phyloP scores from a whole-genome alignment of 2,113 vertebrate species.

The Morone saxatilis region DNA sequence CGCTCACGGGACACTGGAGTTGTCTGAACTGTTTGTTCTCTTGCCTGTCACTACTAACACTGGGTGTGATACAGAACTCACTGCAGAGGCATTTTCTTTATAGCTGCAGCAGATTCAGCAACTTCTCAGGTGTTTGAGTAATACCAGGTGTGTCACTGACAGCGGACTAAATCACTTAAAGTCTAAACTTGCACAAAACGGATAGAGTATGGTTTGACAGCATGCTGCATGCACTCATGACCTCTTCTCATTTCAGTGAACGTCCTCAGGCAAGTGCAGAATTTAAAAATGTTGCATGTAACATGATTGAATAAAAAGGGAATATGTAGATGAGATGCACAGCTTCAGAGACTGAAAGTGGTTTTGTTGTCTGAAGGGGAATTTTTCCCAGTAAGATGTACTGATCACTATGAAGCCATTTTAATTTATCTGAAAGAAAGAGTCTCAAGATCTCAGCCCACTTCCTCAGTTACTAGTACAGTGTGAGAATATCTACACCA shows the following conservation, averaged over 20 bases:
- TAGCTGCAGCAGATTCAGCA: neutral
- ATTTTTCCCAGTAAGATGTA: neutral
- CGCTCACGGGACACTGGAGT: conserved; percentile 41
- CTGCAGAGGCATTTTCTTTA: neutral
- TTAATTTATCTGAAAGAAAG: neutral
- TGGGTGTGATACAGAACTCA: conserved; percentile 2
- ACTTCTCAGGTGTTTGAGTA: conserved; percentile 12
- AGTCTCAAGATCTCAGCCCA: neutral
- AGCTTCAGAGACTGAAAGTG: neutral
- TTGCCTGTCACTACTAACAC: conserved; percentile 68
- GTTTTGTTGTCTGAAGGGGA: neutral
- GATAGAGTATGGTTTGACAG: conserved; percentile 60
- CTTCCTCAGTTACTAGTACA: neutral
- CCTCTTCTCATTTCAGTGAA: conserved; percentile 19
- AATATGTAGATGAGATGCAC: neutral
- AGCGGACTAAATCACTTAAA: conserved; percentile 10
- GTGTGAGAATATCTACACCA: neutral
- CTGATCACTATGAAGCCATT: neutral
- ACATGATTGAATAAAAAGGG: neutral
- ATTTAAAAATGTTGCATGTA: conserved; percentile 5
- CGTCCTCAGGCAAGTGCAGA: neutral
- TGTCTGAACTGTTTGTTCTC: conserved; percentile 12
- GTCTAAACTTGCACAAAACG: conserved; percentile 9
- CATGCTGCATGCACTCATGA: conserved; percentile 78
- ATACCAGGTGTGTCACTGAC: conserved; percentile 12